Evolutionary conservation across 2,113 vertebrate species (phyloP), one percentile per base, ranked within the genome.

Genomic region (Connochaetes taurinus): DNA sequence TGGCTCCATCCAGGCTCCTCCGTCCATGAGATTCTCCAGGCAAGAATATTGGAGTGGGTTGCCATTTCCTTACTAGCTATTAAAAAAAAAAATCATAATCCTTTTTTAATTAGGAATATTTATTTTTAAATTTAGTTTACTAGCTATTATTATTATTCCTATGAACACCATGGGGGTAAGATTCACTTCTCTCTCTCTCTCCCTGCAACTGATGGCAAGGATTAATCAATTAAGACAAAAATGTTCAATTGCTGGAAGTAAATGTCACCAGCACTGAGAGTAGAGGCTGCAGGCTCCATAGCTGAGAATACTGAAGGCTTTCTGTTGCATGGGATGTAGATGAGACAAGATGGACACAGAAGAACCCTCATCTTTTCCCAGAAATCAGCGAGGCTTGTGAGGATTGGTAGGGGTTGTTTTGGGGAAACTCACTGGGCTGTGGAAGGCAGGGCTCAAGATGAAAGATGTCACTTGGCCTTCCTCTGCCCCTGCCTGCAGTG

Each of bases 231-330:
- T 43, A 43, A 40, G 76, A 40, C 40, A 47, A 40, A 36, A 45
- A 5, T 43, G 25, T 76, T 43, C 23, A 76, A 2, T 0, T 17
- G 36, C 29, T 15, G 27, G 23, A 36, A 21, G 9, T 33, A 1
- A 33, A 27, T 0, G 1, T 19, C 2, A 1, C 4, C 13, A 7
- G 19, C 1, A 4, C 50, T 1, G 31, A 25, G n/a, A 19, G 23
- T 1, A 1, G 40, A 15, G 45, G 27, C 29, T 0, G n/a, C 27
- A 9, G 33, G 6, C 4, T 52, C 31, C 2, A 0, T 3, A 84
- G 43, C 31, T 0, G 1, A 12, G 23, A 5, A 2, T 7, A 4
- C 1, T 36, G 31, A 47, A 23, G 55, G 3, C 15, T 23, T 29
- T 5, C 50, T 58, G 5, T 27, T 2, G 7, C 36, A 6, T 3